Evolutionary conservation across 2,888 invertebrate species (phyloP), one percentile per base, ranked within the genome.

Genomic region (Aspidiotus rigidus): DNA sequence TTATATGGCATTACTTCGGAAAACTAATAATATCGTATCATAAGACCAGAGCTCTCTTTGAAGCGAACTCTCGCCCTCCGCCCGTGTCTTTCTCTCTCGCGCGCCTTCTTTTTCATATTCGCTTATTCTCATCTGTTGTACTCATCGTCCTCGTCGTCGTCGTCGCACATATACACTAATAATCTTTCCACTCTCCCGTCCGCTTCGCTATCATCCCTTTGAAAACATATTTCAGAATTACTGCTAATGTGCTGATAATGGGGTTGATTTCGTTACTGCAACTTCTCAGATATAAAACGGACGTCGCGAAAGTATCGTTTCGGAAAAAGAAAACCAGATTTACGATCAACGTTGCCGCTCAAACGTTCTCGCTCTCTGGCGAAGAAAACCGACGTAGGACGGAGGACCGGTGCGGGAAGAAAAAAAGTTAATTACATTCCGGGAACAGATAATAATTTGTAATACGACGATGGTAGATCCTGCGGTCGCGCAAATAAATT

Each of bases 151-250:
- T 28, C 59, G 59, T 59, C 16, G 16, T 39, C 17, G 15, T 55
- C 59, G 39, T 11, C 49, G 17, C 40, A 64, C 64, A 64, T 44
- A 59, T 57, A 57, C 66, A 66, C 66, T 66, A 66, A 66, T 66
- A 66, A 66, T 66, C 66, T 66, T 57, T 42, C 59, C 56, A 66
- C 57, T 57, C 41, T 44, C 42, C 66, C 41, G 66, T 49, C 66
- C 11, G 11, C 66, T 49, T 59, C 66, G 66, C 66, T 66, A 66
- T 66, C 66, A 66, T 69, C 62, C 69, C 62, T 69, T 57, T 62
- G 62, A 69, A 69, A 69, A 69, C 69, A 69, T 69, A 69, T 69
- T 69, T 69, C 62, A 69, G 69, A 69, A 69, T 69, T 69, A 69
- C 62, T 62, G 69, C 69, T 69, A 69, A 69, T 69, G 69, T 69